phyloP scores from a whole-genome alignment of 2,797 vertebrate genomes.

The Hemitrygon akajei region DNA sequence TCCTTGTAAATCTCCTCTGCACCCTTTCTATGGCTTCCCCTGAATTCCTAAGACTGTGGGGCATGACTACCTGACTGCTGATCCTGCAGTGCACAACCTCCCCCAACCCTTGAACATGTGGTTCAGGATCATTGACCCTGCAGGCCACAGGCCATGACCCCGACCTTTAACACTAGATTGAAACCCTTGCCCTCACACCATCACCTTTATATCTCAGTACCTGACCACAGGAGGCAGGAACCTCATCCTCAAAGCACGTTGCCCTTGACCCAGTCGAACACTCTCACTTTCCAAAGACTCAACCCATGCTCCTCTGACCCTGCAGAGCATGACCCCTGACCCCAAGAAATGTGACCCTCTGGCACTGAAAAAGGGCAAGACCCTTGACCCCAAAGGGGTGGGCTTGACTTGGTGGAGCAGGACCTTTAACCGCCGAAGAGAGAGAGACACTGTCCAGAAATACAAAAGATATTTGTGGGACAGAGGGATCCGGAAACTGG shows the following conservation, averaged over 20 bases:
- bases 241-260: neutral
- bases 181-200: too few relatives aligned
- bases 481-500: too few relatives aligned
- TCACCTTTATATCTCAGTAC: neutral
- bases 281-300: too few relatives aligned
- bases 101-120: too few relatives aligned
- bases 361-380: neutral
- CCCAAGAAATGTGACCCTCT: neutral
- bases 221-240: neutral
- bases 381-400: too few relatives aligned
- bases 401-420: neutral
- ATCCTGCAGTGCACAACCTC: neutral
- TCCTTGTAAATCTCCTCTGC: too few relatives aligned
- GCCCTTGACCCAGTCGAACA: too few relatives aligned
- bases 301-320: neutral
- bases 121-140: neutral
- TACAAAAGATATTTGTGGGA: too few relatives aligned
- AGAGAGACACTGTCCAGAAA: too few relatives aligned
- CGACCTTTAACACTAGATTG: too few relatives aligned
- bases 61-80: conserved; percentile 38
- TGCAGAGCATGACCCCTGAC: neutral
- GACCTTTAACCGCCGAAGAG: neutral
- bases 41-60: neutral
- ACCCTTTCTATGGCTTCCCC: too few relatives aligned
- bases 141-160: too few relatives aligned